Percentiles rank a stretch among this genome's conserved stretches.
Evolutionary conservation across 1,140 invertebrate genomes (phyloP).

Genomic region (Vanessa atalanta): DNA sequence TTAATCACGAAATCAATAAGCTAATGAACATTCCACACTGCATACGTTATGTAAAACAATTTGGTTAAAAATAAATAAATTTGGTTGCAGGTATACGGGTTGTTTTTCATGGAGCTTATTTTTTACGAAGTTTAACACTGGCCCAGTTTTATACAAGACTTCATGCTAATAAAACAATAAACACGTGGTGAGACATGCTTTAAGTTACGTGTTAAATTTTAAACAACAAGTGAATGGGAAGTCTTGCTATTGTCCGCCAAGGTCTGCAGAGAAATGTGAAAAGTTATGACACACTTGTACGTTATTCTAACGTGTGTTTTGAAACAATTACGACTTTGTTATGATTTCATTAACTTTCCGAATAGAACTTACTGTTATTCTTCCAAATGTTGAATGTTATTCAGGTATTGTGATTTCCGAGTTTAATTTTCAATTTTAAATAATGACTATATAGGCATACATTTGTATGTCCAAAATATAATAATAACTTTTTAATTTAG

Average conservation of each 20-base stretch:
- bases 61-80: not conserved
- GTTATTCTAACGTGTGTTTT: too few species aligned
- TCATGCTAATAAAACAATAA: constrained; percentile 28
- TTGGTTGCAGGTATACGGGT: not conserved
- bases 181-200: constrained; percentile 10
- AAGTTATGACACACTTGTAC: not conserved
- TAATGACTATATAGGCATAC: too few species aligned
- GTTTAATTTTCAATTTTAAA: too few species aligned
- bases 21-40: constrained; percentile 25
- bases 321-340: too few species aligned
- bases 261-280: not conserved
- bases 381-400: too few species aligned
- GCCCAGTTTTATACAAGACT: constrained; percentile 6
- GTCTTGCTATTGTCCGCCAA: not conserved
- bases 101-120: not conserved
- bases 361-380: too few species aligned
- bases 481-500: too few species aligned
- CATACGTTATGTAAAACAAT: not conserved
- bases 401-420: too few species aligned
- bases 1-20: constrained; percentile 32
- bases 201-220: constrained; percentile 19
- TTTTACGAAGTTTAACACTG: constrained; percentile 10
- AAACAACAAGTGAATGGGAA: not conserved
- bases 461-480: too few species aligned
- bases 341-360: too few species aligned